Conservation (phyloP, 64 coral and sea anemone species). For the Dendronephthya gigantea region DNA sequence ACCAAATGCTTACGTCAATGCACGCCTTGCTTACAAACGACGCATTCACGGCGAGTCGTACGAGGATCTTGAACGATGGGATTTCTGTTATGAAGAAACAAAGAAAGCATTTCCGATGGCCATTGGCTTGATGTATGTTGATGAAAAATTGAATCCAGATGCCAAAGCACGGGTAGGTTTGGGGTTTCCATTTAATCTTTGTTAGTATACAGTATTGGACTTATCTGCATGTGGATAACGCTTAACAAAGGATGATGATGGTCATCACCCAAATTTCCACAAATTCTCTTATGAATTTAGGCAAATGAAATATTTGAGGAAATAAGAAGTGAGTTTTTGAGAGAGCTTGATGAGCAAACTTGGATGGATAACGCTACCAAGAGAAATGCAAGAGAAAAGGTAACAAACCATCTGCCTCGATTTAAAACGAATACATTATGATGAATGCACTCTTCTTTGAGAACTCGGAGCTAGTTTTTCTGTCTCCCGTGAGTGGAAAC, state of each 20-base stretch:
- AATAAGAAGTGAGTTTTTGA: not conserved
- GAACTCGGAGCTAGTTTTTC: too few relatives aligned
- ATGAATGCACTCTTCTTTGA: too few relatives aligned
- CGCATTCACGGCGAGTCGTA: not conserved
- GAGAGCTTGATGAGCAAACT: not conserved
- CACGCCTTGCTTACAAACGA: not conserved
- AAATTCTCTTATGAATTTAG: too few relatives aligned
- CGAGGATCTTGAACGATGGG: not conserved
- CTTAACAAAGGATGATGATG: too few relatives aligned
- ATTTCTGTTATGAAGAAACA: not conserved
- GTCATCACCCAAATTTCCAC: too few relatives aligned
- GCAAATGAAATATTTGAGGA: conserved; percentile 10
- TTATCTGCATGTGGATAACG: too few relatives aligned
- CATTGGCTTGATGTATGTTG: not conserved
- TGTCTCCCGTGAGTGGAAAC: too few relatives aligned
- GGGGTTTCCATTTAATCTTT: too few relatives aligned
- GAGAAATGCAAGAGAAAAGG: not conserved
- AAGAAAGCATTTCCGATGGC: conserved; percentile 7
- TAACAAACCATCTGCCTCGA: too few relatives aligned
- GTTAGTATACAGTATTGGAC: too few relatives aligned
- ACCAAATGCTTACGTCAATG: not conserved
- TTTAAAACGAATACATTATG: too few relatives aligned
- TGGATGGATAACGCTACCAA: not conserved
- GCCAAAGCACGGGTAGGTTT: not conserved
- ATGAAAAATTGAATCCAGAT: not conserved